A percentile compares a stretch with the other conserved stretches of the same genome.
Evolutionary conservation across 2,113 vertebrate genomes (phyloP).

Genomic region (Triplophysa tibetana): DNA sequence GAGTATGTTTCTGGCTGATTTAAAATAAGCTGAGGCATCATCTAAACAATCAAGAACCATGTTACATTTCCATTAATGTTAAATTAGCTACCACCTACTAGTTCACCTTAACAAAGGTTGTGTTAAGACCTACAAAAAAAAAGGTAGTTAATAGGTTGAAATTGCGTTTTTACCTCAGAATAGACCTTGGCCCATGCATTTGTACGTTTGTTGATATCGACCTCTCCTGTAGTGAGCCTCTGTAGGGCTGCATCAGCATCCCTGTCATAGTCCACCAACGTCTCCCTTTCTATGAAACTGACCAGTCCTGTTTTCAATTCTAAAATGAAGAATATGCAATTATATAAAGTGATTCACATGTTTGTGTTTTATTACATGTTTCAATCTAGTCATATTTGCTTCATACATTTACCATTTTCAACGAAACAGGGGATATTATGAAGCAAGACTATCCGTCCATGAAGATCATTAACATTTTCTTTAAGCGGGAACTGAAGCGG

Average conservation of each 20-base stretch:
- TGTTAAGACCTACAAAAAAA: too few relatives aligned
- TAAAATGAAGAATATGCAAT: constrained; percentile 57
- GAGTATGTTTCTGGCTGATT: neutral
- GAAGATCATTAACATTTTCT: constrained; percentile 85
- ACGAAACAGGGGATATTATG: constrained; percentile 91
- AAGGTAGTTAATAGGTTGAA: neutral
- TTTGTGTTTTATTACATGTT: neutral
- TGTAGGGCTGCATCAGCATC: constrained; percentile 86
- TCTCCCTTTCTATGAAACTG: constrained; percentile 83
- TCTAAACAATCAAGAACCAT: constrained; percentile 5
- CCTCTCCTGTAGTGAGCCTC: constrained; percentile 78
- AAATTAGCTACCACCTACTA: neutral
- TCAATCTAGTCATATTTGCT: neutral
- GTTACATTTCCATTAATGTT: neutral
- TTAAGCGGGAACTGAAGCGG: constrained; percentile 87
- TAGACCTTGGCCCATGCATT: constrained; percentile 87
- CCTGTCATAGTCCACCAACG: constrained; percentile 81
- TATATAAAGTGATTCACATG: neutral
- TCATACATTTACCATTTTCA: constrained; percentile 80
- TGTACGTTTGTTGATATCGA: constrained; percentile 82
- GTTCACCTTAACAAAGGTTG: too few relatives aligned
- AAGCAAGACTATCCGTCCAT: constrained; percentile 87
- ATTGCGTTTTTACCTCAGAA: constrained; percentile 78
- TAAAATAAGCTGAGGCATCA: constrained; percentile 32
- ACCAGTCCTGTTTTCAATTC: constrained; percentile 84